These are phyloP conservation scores for Pangasius mekongensis DNA, from an alignment of 2,797 vertebrate genomes.

Conservation along the genomic window DNA sequence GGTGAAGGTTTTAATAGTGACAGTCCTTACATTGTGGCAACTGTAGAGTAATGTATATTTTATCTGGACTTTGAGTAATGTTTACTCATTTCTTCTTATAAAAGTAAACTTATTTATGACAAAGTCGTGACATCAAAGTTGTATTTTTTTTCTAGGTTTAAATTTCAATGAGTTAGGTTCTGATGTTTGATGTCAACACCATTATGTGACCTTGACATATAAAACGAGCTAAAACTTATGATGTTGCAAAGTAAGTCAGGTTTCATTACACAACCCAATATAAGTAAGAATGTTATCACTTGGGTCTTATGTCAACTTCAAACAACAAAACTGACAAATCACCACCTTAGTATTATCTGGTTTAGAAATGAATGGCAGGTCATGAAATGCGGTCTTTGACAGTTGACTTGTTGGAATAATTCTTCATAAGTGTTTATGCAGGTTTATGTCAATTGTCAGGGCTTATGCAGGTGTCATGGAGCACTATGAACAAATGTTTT, in stretches of 20 bases:
- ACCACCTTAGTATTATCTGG: neutral
- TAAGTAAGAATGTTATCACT: neutral
- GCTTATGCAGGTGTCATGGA: neutral
- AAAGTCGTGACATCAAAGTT: neutral
- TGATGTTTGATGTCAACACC: neutral
- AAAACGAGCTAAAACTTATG: neutral
- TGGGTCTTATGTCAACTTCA: neutral
- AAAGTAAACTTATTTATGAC: neutral
- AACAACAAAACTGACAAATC: neutral
- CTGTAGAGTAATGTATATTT: neutral
- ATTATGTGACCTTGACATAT: neutral
- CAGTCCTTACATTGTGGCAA: neutral
- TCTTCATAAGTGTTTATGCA: neutral
- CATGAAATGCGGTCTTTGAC: neutral
- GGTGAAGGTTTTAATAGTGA: neutral
- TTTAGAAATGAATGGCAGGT: neutral
- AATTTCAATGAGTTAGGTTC: neutral
- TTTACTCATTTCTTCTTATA: neutral
- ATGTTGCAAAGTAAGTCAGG: neutral
- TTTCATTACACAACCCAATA: neutral
- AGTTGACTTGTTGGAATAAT: neutral
- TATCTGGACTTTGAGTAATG: neutral
- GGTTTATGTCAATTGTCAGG: conserved; percentile 4
- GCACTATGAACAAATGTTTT: neutral
- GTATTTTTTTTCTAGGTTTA: neutral